Evolutionary conservation across 2,888 invertebrate genomes (phyloP).

Genomic region (Chydorus sphaericus): DNA sequence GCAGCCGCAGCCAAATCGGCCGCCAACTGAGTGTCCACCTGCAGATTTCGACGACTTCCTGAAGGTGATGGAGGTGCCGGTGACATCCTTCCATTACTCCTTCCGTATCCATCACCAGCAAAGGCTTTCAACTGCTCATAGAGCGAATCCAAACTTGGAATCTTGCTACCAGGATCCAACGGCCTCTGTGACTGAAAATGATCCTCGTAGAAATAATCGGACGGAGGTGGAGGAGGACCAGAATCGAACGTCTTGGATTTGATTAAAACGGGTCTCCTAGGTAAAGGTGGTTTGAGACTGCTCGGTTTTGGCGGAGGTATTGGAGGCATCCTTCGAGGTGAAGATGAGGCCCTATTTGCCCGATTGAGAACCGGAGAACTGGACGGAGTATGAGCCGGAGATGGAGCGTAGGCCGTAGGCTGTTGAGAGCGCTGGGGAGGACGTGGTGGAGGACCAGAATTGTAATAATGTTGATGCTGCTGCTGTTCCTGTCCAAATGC

Average conservation of each 20-base stretch:
- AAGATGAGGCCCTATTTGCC: neutral
- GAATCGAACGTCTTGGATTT: constrained; percentile 7
- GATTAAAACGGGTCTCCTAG: neutral
- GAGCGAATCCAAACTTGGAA: constrained; percentile 15
- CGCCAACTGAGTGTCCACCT: constrained; percentile 4
- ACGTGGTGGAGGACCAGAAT: neutral
- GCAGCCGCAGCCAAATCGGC: constrained; percentile 8
- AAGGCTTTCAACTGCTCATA: constrained; percentile 15
- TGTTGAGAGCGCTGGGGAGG: neutral
- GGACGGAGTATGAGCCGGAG: constrained; percentile 13
- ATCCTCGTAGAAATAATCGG: neutral
- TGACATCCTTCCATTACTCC: neutral
- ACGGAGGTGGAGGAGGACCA: neutral
- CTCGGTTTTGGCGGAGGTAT: neutral
- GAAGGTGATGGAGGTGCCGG: neutral
- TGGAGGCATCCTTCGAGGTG: neutral
- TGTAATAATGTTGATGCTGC: too few relatives aligned
- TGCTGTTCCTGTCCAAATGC: neutral
- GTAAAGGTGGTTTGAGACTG: constrained; percentile 1
- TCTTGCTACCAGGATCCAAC: constrained; percentile 1
- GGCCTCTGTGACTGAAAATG: neutral
- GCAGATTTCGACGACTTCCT: neutral
- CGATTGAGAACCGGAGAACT: constrained; percentile 13
- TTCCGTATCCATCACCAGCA: neutral
- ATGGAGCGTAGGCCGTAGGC: neutral